Percentiles rank a stretch among this genome's conserved stretches.
These are phyloP conservation scores for Apocrypta bakeri DNA, from an alignment of 1,140 invertebrate genomes.

Conservation along the genomic window DNA sequence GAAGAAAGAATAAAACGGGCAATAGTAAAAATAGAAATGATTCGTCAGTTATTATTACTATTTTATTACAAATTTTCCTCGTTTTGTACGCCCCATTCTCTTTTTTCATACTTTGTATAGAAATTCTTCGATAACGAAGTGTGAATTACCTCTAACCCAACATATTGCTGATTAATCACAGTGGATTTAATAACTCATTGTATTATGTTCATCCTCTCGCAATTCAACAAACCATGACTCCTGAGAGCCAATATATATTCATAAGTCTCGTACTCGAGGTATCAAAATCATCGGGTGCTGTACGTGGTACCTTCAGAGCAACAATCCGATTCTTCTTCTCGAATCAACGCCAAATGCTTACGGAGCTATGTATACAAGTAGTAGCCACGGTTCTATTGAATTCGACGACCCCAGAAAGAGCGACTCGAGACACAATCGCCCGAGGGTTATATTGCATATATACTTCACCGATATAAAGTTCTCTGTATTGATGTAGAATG, in stretches of 20 bases:
- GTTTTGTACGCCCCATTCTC: background rate
- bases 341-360: background rate
- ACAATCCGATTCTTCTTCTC: background rate
- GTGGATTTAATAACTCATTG: background rate
- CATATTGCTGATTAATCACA: background rate
- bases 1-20: slow-evolving; percentile 33
- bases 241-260: background rate
- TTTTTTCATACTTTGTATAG: background rate
- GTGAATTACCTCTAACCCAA: background rate
- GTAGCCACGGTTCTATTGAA: too few relatives aligned
- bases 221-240: background rate
- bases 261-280: background rate
- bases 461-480: background rate
- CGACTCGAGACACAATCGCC: background rate
- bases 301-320: background rate
- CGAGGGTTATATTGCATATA: slow-evolving; percentile 1
- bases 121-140: background rate
- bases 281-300: too few relatives aligned
- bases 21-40: slow-evolving; percentile 25
- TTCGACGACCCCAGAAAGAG: background rate
- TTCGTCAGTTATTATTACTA: slow-evolving; percentile 31
- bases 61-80: slow-evolving; percentile 30
- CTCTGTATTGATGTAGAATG: too few relatives aligned
- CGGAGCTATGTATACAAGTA: too few relatives aligned
- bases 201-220: background rate